Percentiles rank a stretch among this genome's conserved stretches.
Evolutionary conservation across 2,797 vertebrate genomes (phyloP).

Genomic region (Gobionotothen gibberifrons): DNA sequence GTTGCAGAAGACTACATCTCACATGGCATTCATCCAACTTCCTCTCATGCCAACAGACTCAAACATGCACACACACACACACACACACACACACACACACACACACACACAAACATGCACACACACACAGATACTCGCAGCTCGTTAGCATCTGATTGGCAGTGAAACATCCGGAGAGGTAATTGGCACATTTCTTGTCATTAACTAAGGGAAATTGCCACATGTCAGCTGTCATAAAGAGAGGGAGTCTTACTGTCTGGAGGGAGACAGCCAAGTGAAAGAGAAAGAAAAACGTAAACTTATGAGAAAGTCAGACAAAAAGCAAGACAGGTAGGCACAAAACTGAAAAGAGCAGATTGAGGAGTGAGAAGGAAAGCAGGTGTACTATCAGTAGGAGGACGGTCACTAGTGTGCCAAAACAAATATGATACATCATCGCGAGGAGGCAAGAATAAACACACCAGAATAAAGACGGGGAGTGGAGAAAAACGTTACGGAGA

Average conservation of each 20-base stretch:
- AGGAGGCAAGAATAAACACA: constrained; percentile 52
- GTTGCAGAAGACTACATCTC: constrained; percentile 34
- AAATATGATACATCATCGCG: constrained; percentile 32
- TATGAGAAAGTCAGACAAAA: constrained; percentile 30
- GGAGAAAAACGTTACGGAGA: constrained; percentile 30
- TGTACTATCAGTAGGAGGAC: constrained; percentile 29
- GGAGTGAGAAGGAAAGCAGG: constrained; percentile 32
- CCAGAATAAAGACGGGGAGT: constrained; percentile 69
- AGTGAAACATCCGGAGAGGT: constrained; percentile 90
- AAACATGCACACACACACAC: constrained; percentile 36
- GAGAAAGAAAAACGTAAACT: constrained; percentile 28
- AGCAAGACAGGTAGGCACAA: constrained; percentile 21
- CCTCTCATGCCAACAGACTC: constrained; percentile 40
- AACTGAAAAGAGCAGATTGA: constrained; percentile 43
- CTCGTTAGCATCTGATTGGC: constrained; percentile 92
- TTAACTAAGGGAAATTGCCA: constrained; percentile 91
- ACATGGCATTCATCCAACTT: constrained; percentile 47
- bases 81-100: constrained; percentile 61
- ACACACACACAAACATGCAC: constrained; percentile 41
- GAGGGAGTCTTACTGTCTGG: constrained; percentile 51
- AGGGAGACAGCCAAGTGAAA: constrained; percentile 51
- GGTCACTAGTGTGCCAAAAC: constrained; percentile 33
- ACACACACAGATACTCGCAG: constrained; percentile 78
- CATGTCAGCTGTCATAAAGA: constrained; percentile 86
- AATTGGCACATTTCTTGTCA: constrained; percentile 96